phyloP scores from a whole-genome alignment of 1,140 invertebrate genomes.

The Telenomus remus region DNA sequence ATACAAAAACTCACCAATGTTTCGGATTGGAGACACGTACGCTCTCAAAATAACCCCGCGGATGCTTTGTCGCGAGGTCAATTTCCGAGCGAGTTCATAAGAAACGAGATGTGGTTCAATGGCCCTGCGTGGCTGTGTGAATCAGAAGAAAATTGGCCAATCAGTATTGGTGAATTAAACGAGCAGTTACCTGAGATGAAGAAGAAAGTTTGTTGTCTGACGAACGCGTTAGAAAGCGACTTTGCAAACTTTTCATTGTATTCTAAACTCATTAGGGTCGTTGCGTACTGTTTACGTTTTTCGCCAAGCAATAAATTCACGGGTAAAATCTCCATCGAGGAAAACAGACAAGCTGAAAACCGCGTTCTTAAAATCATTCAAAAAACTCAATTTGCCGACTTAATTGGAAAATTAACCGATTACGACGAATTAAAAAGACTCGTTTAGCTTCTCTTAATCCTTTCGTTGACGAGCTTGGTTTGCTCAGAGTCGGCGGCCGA shows the following conservation, averaged over 20 bases:
- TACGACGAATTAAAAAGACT: not conserved
- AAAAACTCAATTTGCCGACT: not conserved
- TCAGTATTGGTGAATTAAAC: not conserved
- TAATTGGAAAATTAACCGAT: not conserved
- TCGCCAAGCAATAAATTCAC: not conserved
- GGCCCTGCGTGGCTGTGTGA: conserved; percentile 1
- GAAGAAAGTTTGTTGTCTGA: no score
- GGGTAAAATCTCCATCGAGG: not conserved
- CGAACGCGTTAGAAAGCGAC: no score
- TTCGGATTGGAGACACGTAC: not conserved
- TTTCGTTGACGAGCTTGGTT: not conserved
- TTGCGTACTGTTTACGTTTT: not conserved
- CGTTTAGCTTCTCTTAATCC: not conserved
- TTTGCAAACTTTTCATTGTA: no score
- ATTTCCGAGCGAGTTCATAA: conserved; percentile 9
- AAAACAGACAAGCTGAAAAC: not conserved
- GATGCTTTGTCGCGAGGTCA: conserved; percentile 1
- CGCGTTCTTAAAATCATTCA: conserved; percentile 2
- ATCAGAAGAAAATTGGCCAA: not conserved
- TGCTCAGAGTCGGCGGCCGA: not conserved
- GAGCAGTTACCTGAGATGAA: not conserved
- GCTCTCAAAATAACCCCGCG: not conserved
- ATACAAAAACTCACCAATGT: not conserved
- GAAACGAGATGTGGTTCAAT: not conserved
- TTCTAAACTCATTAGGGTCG: no score